phyloP scores from a whole-genome alignment of 2,888 invertebrate species.

The Andricus curvator region DNA sequence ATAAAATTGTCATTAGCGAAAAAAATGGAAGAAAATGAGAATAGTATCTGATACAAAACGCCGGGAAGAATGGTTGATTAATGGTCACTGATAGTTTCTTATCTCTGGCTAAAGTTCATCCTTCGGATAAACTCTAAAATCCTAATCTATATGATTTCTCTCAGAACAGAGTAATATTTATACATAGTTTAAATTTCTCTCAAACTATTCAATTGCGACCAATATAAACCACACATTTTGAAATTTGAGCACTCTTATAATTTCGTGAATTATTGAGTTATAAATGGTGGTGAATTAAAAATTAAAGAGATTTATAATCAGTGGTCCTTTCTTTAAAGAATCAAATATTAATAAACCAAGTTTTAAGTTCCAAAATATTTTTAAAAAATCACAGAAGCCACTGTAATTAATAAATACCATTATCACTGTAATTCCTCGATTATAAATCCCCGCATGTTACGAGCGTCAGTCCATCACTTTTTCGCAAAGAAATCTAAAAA shows the following conservation, averaged over 20 bases:
- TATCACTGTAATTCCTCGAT: conserved; percentile 37
- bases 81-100: conserved; percentile 30
- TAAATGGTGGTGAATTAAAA: too few relatives aligned
- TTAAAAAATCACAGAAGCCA: neutral
- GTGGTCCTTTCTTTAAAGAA: neutral
- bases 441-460: conserved; percentile 35
- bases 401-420: conserved; percentile 2
- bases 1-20: neutral
- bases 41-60: neutral
- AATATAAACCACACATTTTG: too few relatives aligned
- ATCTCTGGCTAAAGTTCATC: conserved; percentile 41
- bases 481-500: conserved; percentile 37
- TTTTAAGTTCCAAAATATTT: neutral
- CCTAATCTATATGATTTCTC: neutral
- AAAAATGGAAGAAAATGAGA: neutral
- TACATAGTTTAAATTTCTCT: too few relatives aligned
- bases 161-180: neutral
- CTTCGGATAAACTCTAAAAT: conserved; percentile 25
- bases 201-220: too few relatives aligned
- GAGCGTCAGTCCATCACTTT: conserved; percentile 36
- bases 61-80: conserved; percentile 11
- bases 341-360: neutral
- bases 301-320: neutral
- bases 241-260: too few relatives aligned
- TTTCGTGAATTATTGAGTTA: too few relatives aligned